Evolutionary conservation across 2,113 vertebrate genomes (phyloP), one percentile per base, ranked within the genome.

Genomic region (Campylorhamphus procurvoides): DNA sequence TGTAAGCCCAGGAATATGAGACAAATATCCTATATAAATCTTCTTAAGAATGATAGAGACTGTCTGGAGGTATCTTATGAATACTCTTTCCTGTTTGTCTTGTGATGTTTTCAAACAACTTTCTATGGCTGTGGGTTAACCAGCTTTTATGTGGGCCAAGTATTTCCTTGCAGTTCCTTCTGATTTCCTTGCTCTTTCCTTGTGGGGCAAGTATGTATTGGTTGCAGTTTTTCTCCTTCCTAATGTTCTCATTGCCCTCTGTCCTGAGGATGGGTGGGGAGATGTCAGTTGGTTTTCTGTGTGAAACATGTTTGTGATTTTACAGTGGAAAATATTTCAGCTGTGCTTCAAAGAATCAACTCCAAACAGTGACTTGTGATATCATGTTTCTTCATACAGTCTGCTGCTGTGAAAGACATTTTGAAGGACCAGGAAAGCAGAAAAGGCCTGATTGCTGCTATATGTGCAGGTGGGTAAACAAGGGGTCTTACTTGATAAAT

Each of bases 371-470:
- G 60, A 84, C 29, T 77, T 84, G 13, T 50, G 13, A 40, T 92
- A 18, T 4, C 28, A 7, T 56, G 82, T 67, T 77, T 90, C 77
- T 68, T 96, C 22, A 69, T 88, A 13, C 93, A 99, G 99, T 99
- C 99, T 56, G 76, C 98, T 62, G 98, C 97, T 47, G 99, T 99
- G 97, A 99, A 98, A 92, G 99, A 99, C 42, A 87, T 99, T 84
- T 94, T 99, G 96, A 98, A 98, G 95, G 99, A 99, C 47, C 99
- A 99, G 96, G 99, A 99, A 83, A 96, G 95, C 96, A 98, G 98
- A 93, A 99, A 99, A 95, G 99, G 99, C 42, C 98, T 99, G 93
- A 99, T 99, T 59, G 99, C 99, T 42, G 99, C 99, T 91, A 99
- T 99, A 97, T 99, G 99, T 96, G 99, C 99, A 98, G 99, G 99